Percentiles rank a stretch among this genome's conserved stretches.
These are phyloP conservation scores for Elachura formosa DNA, from an alignment of 2,113 vertebrate species.

Conservation along the genomic window DNA sequence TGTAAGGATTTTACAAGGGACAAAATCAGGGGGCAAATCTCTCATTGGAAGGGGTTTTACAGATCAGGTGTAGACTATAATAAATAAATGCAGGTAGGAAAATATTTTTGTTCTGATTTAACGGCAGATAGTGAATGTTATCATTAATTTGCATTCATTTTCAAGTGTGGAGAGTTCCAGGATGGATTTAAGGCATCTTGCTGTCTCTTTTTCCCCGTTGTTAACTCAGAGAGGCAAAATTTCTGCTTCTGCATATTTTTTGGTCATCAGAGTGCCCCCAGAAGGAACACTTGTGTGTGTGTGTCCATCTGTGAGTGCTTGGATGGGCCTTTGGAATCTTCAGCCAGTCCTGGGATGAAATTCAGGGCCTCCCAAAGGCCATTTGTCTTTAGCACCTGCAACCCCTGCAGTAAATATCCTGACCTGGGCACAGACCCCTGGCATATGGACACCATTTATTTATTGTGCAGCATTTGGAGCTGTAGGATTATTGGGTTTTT, in stretches of 20 bases:
- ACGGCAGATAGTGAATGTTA: neutral
- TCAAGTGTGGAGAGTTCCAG: neutral
- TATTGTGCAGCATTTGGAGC: neutral
- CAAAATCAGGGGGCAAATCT: neutral
- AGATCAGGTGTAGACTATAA: neutral
- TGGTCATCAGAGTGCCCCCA: neutral
- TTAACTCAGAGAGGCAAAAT: neutral
- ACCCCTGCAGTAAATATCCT: neutral
- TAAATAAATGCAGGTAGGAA: neutral
- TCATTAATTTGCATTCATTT: neutral
- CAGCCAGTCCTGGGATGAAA: neutral
- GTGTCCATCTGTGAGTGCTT: neutral
- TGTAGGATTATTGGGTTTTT: neutral
- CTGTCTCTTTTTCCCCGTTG: neutral
- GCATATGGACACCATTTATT: neutral
- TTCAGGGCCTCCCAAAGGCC: neutral
- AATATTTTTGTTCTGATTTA: neutral
- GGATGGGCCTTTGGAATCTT: neutral
- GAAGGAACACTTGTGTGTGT: neutral
- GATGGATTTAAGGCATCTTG: neutral
- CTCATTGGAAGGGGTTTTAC: neutral
- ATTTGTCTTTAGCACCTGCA: neutral
- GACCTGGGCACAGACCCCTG: neutral
- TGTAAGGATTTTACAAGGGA: neutral
- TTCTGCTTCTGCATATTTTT: neutral